Conservation (phyloP, 2,797 vertebrate species). For the Acipenser transmontanus region DNA sequence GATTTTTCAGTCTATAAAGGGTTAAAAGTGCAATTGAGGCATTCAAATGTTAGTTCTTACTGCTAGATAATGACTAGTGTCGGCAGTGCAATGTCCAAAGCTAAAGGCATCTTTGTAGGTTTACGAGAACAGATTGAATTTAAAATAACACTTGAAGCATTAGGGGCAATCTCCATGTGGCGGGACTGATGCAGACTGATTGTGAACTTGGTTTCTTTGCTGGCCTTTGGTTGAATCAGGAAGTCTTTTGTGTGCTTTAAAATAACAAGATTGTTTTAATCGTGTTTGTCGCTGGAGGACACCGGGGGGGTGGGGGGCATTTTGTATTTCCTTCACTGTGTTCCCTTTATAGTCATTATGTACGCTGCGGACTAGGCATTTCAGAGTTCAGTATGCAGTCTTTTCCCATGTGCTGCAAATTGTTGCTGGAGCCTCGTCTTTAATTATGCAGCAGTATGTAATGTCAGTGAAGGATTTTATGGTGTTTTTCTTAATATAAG, state of each 20-base stretch:
- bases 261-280: constrained; percentile 7
- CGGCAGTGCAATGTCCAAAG: too few species aligned
- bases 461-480: constrained; percentile 15
- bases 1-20: too few species aligned
- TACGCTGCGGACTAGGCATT: constrained; percentile 12
- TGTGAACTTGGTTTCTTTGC: neutral
- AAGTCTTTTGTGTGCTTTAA: constrained; percentile 1
- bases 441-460: constrained; percentile 22
- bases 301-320: neutral
- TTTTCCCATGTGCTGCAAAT: neutral
- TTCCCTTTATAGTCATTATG: constrained; percentile 19
- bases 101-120: neutral
- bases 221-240: constrained; percentile 9
- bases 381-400: neutral
- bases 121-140: neutral
- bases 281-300: neutral
- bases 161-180: neutral
- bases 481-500: constrained; percentile 1
- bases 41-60: too few species aligned
- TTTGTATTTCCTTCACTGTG: constrained; percentile 20
- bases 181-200: neutral
- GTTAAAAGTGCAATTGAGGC: too few species aligned
- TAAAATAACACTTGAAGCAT: neutral
- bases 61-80: too few species aligned
- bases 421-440: constrained; percentile 3